Percentiles rank a stretch among this genome's conserved stretches.
phyloP scores from a whole-genome alignment of 2,888 invertebrate genomes.

The Apamea monoglypha region DNA sequence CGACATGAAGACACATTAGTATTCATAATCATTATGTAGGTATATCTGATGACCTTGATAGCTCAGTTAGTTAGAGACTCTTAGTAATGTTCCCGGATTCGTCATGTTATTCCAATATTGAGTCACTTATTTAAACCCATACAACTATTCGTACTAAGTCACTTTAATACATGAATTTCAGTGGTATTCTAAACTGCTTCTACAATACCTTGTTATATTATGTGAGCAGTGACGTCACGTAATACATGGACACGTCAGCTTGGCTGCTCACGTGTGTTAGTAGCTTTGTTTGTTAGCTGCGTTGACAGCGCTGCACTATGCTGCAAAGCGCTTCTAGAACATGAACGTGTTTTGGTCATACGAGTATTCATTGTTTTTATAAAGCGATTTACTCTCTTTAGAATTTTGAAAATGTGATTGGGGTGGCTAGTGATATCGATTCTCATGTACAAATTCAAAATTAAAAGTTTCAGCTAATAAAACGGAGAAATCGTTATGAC shows the following conservation, averaged over 20 bases:
- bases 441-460: too few relatives aligned
- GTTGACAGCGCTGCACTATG: constrained; percentile 33
- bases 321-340: constrained; percentile 12
- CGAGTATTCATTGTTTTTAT: neutral
- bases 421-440: too few relatives aligned
- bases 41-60: too few relatives aligned
- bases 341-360: neutral
- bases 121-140: neutral
- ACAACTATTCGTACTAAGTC: neutral
- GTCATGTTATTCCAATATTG: neutral
- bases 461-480: neutral
- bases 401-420: neutral
- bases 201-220: neutral
- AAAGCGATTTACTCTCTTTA: neutral
- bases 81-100: too few relatives aligned
- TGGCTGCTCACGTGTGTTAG: constrained; percentile 10
- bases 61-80: too few relatives aligned
- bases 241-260: constrained; percentile 42
- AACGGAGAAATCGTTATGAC: neutral
- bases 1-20: too few relatives aligned
- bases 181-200: constrained; percentile 7
- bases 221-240: constrained; percentile 34
- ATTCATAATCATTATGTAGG: too few relatives aligned
- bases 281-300: constrained; percentile 30
- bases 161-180: neutral